Evolutionary conservation across 2,888 invertebrate species (phyloP).

Genomic region (Acleris literana): DNA sequence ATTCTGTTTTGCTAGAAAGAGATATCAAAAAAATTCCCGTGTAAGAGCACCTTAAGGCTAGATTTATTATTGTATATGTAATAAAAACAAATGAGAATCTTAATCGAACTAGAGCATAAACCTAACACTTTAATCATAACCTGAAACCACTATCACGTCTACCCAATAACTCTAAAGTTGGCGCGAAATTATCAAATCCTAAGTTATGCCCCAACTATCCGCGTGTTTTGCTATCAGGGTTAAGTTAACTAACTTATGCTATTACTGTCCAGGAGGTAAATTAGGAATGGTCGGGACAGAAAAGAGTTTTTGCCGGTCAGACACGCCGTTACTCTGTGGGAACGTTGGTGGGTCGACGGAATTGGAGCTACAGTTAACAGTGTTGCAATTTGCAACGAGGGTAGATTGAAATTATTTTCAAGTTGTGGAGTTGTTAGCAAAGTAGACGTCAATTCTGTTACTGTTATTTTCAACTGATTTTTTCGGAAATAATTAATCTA

Average conservation of each 20-base stretch:
- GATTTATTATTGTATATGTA: too few relatives aligned
- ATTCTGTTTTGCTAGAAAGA: too few relatives aligned
- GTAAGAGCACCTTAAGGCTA: too few relatives aligned
- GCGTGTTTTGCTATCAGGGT: constrained; percentile 31
- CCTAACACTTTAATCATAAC: constrained; percentile 4
- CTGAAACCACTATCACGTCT: constrained; percentile 23
- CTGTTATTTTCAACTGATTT: too few relatives aligned
- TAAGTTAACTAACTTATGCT: constrained; percentile 31
- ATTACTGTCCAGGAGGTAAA: constrained; percentile 40
- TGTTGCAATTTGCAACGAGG: not conserved
- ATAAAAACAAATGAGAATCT: too few relatives aligned
- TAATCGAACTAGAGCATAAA: too few relatives aligned
- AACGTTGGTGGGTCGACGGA: constrained; percentile 22
- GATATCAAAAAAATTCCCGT: too few relatives aligned
- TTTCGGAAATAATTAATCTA: too few relatives aligned
- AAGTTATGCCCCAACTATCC: constrained; percentile 32
- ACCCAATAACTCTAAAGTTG: constrained; percentile 27
- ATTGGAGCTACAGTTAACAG: constrained; percentile 23
- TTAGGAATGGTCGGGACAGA: constrained; percentile 42
- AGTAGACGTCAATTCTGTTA: too few relatives aligned
- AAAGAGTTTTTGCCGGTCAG: constrained; percentile 42
- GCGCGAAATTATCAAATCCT: constrained; percentile 34
- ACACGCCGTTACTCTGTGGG: constrained; percentile 20
- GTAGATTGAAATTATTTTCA: too few relatives aligned
- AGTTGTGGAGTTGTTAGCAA: too few relatives aligned